Base-by-base conservation (phyloP, 2,888 invertebrate species). In the Chalcis sispes region DNA sequence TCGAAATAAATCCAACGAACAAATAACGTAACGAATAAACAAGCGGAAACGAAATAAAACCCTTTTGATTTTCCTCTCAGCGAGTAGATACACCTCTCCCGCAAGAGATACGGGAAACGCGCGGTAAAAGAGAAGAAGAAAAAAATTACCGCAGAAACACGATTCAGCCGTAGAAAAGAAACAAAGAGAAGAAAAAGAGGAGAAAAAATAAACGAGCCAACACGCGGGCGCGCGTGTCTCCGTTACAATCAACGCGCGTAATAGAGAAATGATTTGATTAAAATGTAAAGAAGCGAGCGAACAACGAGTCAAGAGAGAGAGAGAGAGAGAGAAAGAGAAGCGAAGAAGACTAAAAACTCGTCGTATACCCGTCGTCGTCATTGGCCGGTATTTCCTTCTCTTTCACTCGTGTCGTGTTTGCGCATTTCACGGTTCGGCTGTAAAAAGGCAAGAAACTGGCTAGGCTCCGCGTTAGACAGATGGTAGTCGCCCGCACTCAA, bases 391-490 rank as follows among this genome's bases (percentile, higher is more conserved):
- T 76, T 74, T 81, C 85, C 88, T 87, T 88, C 88, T 88, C n/a
- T n/a, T n/a, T n/a, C n/a, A n/a, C n/a, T n/a, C n/a, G n/a, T n/a
- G n/a, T n/a, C n/a, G n/a, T n/a, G 88, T 88, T 88, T 88, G 88
- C 87, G 87, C 88, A 88, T 88, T 88, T 88, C 88, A 88, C 87
- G 88, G 85, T 88, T 85, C 85, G 88, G 84, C 86, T 86, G 86
- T 87, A 86, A 88, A 87, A 88, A 87, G 84, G 82, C 82, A 48
- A 66, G n/a, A n/a, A n/a, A n/a, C n/a, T n/a, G n/a, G n/a, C n/a
- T n/a, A n/a, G n/a, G n/a, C n/a, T n/a, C 59, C 80, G 83, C 86
- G 85, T 85, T 86, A 87, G 88, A 88, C 88, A 88, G 88, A 88
- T 88, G 88, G 88, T 85, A 88, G 86, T 87, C 87, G 87, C 85